Conservation (phyloP, 2,888 invertebrate genomes). For the Dasysyrphus albostriatus region DNA sequence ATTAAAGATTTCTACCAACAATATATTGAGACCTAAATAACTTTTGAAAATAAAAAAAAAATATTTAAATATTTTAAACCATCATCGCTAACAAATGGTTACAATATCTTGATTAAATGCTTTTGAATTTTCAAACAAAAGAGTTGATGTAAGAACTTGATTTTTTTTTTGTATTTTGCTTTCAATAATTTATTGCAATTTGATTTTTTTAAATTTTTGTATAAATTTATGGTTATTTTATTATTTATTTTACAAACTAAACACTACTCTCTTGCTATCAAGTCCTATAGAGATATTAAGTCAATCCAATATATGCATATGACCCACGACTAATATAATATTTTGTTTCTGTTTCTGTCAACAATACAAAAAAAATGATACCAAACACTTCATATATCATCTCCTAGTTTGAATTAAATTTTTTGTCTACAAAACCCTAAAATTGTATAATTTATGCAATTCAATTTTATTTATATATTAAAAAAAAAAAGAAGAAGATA, state of each 20-base stretch:
- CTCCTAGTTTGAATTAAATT: background rate
- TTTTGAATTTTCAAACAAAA: constrained; percentile 24
- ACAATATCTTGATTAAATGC: background rate
- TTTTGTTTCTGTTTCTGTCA: background rate
- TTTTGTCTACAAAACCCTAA: background rate
- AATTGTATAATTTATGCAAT: constrained; percentile 19
- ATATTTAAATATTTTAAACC: background rate
- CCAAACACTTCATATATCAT: constrained; percentile 13
- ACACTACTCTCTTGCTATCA: background rate
- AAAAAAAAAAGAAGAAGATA: background rate
- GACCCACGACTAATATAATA: background rate
- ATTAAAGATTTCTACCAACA: background rate
- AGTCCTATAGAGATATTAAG: background rate
- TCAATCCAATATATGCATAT: background rate
- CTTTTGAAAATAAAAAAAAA: background rate
- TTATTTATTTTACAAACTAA: too few species aligned
- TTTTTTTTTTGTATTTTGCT: background rate
- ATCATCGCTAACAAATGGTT: background rate
- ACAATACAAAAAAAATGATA: background rate
- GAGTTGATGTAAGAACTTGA: constrained; percentile 6
- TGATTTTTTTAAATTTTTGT: background rate
- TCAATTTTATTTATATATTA: background rate
- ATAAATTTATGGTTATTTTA: background rate
- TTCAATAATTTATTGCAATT: background rate
- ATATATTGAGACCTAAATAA: background rate